A percentile compares a stretch with the other conserved stretches of the same genome.
These are phyloP conservation scores for Acanthosepion esculentum DNA, from an alignment of 2,888 invertebrate genomes.

Conservation along the genomic window DNA sequence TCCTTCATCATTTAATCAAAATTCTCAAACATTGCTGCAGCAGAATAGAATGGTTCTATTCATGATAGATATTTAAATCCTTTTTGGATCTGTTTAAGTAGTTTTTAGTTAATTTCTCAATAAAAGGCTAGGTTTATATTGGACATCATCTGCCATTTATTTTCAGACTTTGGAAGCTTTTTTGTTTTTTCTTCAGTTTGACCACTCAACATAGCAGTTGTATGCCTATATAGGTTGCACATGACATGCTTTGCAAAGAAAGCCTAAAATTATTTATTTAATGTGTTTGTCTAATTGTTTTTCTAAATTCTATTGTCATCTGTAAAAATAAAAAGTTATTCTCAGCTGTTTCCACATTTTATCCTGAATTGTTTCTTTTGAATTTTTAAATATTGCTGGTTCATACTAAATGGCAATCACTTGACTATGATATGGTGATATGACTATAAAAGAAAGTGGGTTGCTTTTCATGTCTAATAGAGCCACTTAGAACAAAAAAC, in stretches of 20 bases:
- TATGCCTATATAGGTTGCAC: neutral
- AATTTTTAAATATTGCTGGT: neutral
- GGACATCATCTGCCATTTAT: neutral
- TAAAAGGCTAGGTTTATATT: neutral
- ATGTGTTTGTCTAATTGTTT: neutral
- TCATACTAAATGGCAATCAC: neutral
- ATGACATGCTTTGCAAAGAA: neutral
- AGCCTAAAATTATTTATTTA: neutral
- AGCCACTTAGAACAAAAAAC: neutral
- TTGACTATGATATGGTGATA: neutral
- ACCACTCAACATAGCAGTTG: neutral
- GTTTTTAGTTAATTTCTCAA: neutral
- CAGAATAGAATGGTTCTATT: too few species aligned
- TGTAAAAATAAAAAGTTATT: neutral
- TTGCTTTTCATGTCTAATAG: neutral
- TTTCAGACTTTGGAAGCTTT: neutral
- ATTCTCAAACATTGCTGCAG: too few species aligned
- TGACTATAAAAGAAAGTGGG: neutral
- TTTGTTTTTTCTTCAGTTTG: neutral
- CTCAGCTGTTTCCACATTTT: neutral
- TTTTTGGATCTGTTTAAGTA: too few species aligned
- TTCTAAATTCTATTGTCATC: neutral
- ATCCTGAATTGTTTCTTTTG: neutral
- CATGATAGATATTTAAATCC: too few species aligned
- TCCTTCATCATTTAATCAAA: too few species aligned